Percentiles rank a stretch among this genome's conserved stretches.
Evolutionary conservation across 2,797 vertebrate genomes (phyloP).

Genomic region (Sebastolobus alascanus): DNA sequence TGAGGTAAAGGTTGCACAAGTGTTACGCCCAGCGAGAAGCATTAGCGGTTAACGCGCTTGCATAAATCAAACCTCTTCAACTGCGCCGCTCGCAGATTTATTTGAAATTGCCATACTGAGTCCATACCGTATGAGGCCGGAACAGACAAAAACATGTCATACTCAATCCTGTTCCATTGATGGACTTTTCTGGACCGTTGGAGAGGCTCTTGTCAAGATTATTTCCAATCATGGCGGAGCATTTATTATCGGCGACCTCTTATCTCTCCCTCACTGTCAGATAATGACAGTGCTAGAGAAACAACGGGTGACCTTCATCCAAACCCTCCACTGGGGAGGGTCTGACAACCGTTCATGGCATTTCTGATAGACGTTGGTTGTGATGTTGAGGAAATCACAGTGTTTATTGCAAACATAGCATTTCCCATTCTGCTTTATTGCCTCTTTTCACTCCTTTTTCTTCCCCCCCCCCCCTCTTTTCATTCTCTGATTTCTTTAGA

Average conservation of each 20-base stretch:
- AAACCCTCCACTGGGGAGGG: slow-evolving; percentile 34
- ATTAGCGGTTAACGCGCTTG: slow-evolving; percentile 12
- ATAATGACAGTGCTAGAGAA: slow-evolving; percentile 65
- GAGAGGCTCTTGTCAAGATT: slow-evolving; percentile 74
- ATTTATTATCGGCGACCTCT: slow-evolving; percentile 68
- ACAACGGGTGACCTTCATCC: slow-evolving; percentile 72
- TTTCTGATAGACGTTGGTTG: slow-evolving; percentile 34
- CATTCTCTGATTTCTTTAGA: slow-evolving; percentile 24
- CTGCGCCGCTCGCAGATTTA: slow-evolving; percentile 15
- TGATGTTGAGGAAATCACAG: slow-evolving; percentile 32
- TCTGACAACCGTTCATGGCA: slow-evolving; percentile 22
- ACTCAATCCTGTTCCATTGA: slow-evolving; percentile 52
- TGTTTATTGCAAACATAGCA: slow-evolving; percentile 14
- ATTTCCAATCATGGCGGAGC: slow-evolving; percentile 69
- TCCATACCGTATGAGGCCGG: slow-evolving; percentile 22
- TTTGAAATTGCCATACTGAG: slow-evolving; percentile 26
- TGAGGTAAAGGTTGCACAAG: slow-evolving; percentile 42
- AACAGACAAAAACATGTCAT: slow-evolving; percentile 50
- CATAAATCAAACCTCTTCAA: slow-evolving; percentile 38
- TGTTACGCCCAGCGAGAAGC: slow-evolving; percentile 14
- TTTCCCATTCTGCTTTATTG: slow-evolving; percentile 3
- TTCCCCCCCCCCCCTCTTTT: neutral
- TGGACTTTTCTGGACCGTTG: slow-evolving; percentile 41
- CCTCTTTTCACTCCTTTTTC: neutral
- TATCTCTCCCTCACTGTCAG: slow-evolving; percentile 66